Percentiles rank a stretch among this genome's conserved stretches.
phyloP scores from a whole-genome alignment of 2,797 vertebrate genomes.

The Oophaga sylvatica region DNA sequence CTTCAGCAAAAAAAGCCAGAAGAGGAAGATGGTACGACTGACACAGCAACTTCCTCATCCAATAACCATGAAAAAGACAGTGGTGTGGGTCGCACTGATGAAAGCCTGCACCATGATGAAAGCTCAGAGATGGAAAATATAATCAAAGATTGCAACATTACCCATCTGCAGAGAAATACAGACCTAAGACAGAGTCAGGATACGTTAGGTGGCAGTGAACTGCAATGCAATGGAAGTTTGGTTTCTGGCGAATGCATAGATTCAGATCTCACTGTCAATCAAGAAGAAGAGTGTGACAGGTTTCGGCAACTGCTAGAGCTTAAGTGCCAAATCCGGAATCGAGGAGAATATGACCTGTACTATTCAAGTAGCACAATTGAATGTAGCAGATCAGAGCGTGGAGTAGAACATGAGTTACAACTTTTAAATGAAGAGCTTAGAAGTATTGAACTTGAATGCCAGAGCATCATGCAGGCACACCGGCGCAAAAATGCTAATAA shows the following conservation, averaged over 20 bases:
- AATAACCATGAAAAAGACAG: constrained; percentile 84
- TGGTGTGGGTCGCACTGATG: constrained; percentile 80
- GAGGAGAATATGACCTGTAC: constrained; percentile 90
- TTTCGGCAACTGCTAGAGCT: constrained; percentile 93
- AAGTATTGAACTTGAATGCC: constrained; percentile 94
- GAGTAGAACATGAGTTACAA: constrained; percentile 89
- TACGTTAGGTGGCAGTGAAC: constrained; percentile 69
- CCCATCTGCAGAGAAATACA: constrained; percentile 78
- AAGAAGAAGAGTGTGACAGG: constrained; percentile 82
- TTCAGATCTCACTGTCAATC: constrained; percentile 74
- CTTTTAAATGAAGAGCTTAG: constrained; percentile 94
- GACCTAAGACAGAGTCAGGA: constrained; percentile 75
- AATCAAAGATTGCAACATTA: constrained; percentile 78
- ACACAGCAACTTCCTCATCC: constrained; percentile 90
- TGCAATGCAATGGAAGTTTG: constrained; percentile 72
- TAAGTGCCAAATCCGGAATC: constrained; percentile 93
- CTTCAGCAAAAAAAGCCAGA: constrained; percentile 81
- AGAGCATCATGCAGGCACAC: constrained; percentile 96
- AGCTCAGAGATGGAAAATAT: constrained; percentile 86
- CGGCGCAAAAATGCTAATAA: constrained; percentile 82
- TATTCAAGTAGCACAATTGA: constrained; percentile 90
- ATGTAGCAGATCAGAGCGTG: constrained; percentile 83
- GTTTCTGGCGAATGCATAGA: constrained; percentile 72
- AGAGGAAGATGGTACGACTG: constrained; percentile 86
- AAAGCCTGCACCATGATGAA: constrained; percentile 80